Conservation (phyloP, 2,113 vertebrate species). For the Sus scrofa region DNA sequence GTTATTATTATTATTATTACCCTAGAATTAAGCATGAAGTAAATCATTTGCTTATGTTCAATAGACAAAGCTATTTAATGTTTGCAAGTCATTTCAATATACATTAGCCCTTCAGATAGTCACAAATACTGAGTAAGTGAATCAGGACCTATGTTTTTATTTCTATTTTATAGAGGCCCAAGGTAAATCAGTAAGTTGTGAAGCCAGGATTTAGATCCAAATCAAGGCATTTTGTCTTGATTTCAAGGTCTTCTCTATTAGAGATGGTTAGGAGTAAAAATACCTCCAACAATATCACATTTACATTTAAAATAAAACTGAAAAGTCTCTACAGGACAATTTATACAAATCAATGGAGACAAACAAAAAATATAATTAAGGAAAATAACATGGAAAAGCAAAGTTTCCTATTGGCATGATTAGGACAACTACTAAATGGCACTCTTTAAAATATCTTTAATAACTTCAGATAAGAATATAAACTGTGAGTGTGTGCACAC, state of each 20-base stretch:
- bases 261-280: not conserved
- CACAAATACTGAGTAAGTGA: not conserved
- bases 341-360: constrained; percentile 13
- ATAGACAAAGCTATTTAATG: not conserved
- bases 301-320: constrained; percentile 4
- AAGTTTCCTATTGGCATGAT: not conserved
- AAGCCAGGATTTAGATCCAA: constrained; percentile 4
- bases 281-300: not conserved
- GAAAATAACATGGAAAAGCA: not conserved
- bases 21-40: not conserved
- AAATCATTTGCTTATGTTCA: constrained; percentile 1
- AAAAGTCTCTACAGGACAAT: not conserved
- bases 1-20: not conserved
- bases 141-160: not conserved
- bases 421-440: not conserved
- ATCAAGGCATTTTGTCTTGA: not conserved
- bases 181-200: not conserved
- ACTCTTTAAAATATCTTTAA: not conserved
- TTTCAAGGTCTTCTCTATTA: not conserved
- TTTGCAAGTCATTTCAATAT: not conserved
- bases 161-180: not conserved
- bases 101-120: not conserved
- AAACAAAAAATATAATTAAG: not conserved
- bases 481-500: not conserved
- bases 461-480: not conserved